Conservation (phyloP, 37 sponge, comb jelly and placozoan species). For the Diacarnus erythraeanus region DNA sequence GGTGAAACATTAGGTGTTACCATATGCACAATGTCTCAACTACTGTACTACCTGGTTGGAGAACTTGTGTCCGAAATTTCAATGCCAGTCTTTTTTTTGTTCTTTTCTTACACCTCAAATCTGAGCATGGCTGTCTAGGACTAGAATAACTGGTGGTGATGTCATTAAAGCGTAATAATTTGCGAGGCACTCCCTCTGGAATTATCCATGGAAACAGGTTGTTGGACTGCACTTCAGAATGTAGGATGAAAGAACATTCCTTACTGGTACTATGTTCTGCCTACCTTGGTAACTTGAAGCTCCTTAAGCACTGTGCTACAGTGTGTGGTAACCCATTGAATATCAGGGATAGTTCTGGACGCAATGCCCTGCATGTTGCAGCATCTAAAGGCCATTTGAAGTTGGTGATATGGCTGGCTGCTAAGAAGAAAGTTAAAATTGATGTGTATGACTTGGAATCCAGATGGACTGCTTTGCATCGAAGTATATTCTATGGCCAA, state of each 20-base stretch:
- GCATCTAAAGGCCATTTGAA: constrained; percentile 56
- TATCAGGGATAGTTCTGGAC: constrained; percentile 42
- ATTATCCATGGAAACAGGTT: background rate
- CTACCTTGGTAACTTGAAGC: constrained; percentile 57
- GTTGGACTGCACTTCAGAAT: constrained; percentile 58
- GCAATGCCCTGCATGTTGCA: constrained; percentile 67
- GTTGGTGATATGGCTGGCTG: constrained; percentile 54
- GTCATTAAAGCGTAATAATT: background rate
- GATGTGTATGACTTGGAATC: constrained; percentile 57
- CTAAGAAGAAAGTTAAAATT: constrained; percentile 17
- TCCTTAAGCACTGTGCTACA: constrained; percentile 47
- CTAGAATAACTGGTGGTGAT: background rate
- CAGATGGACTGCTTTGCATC: constrained; percentile 69
- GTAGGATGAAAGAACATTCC: constrained; percentile 44
- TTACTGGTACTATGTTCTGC: constrained; percentile 6
- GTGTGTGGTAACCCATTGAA: constrained; percentile 62
- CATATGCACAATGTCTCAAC: background rate
- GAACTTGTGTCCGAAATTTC: background rate
- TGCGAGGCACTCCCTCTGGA: background rate
- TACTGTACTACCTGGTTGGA: background rate
- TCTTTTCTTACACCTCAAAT: background rate
- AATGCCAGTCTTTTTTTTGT: background rate
- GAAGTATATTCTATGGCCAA: constrained; percentile 69
- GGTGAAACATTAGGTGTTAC: too few relatives aligned
- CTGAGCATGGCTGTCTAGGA: background rate